Evolutionary conservation across 2,888 invertebrate genomes (phyloP), one percentile per base, ranked within the genome.

Genomic region (Amblyjoppa proteus): DNA sequence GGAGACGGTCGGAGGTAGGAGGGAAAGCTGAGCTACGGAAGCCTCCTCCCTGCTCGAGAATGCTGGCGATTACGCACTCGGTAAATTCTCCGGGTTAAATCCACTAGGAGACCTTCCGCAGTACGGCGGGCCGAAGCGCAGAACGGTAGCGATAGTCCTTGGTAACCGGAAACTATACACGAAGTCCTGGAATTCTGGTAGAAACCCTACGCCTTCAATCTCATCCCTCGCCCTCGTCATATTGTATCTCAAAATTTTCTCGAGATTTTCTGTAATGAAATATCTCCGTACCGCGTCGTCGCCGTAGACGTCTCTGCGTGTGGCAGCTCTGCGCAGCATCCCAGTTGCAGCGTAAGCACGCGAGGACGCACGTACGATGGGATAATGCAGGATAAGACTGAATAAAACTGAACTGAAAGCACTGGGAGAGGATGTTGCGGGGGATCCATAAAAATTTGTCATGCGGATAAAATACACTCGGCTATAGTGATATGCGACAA

Each of bases 31-130:
- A 75, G 64, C 70, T 64, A 64, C 56, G 77, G 38, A 80, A 74
- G 80, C 83, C 77, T 53, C 68, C 71, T 79, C 83, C 79, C 64
- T 53, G 64, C 56, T 75, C 81, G 80, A 71, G 88, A 88, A 88
- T 86, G 84, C 82, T 81, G 79, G 81, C 85, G 84, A 84, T 78
- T 85, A 83, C 85, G 84, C 88, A 85, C 87, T 86, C 84, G 75
- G 85, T 82, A 85, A 88, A 88, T 87, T 85, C 80, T 85, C 77
- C 68, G 75, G 77, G 84, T 84, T 82, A 78, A 81, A 83, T 84
- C 77, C 68, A 82, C 81, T 13, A 16, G 85, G 77, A 80, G 79
- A 85, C 80, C 83, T 81, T 80, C 45, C 71, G 81, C 16, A 51
- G 31, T 41, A 70, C 49, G 56, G 69, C 51, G 34, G 78, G 16